A percentile compares a stretch with the other conserved stretches of the same genome.
These are phyloP conservation scores for Drosophila repletoides DNA, from an alignment of 1,140 invertebrate species.

Conservation along the genomic window DNA sequence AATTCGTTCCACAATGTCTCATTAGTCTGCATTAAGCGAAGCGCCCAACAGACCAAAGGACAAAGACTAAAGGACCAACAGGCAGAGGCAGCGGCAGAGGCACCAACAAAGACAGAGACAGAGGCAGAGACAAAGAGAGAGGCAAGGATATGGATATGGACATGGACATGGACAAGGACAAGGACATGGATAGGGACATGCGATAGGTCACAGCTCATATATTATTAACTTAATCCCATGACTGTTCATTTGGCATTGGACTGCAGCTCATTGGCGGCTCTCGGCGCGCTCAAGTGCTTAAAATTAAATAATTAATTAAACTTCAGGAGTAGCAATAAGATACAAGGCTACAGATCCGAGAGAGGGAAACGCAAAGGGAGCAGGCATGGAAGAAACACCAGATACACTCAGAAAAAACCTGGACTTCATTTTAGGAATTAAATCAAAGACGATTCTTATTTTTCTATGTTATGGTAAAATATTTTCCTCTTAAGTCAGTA, in stretches of 20 bases:
- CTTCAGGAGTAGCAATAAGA: slow-evolving; percentile 46
- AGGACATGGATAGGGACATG: slow-evolving; percentile 1
- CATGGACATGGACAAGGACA: not conserved
- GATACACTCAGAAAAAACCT: too few species aligned
- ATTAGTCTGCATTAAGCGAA: slow-evolving; percentile 78
- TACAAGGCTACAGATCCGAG: slow-evolving; percentile 1
- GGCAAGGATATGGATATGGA: slow-evolving; percentile 28
- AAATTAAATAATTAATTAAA: slow-evolving; percentile 82
- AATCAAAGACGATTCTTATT: too few species aligned
- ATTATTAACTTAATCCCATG: slow-evolving; percentile 78
- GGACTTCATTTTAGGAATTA: too few species aligned
- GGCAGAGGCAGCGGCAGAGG: too few species aligned
- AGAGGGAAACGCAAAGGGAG: not conserved
- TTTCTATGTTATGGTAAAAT: too few species aligned
- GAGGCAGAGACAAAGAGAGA: not conserved
- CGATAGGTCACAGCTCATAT: slow-evolving; percentile 64
- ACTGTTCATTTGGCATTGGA: slow-evolving; percentile 53
- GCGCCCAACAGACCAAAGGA: slow-evolving; percentile 51
- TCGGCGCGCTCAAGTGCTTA: slow-evolving; percentile 76
- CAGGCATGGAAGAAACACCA: not conserved
- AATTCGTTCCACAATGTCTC: slow-evolving; percentile 82
- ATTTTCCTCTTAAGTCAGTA: too few species aligned
- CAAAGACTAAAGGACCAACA: not conserved
- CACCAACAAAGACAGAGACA: not conserved
- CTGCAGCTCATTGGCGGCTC: slow-evolving; percentile 60